Percentiles rank a stretch among this genome's conserved stretches.
These are phyloP conservation scores for Anguilla rostrata DNA, from an alignment of 2,113 vertebrate genomes.

Conservation along the genomic window DNA sequence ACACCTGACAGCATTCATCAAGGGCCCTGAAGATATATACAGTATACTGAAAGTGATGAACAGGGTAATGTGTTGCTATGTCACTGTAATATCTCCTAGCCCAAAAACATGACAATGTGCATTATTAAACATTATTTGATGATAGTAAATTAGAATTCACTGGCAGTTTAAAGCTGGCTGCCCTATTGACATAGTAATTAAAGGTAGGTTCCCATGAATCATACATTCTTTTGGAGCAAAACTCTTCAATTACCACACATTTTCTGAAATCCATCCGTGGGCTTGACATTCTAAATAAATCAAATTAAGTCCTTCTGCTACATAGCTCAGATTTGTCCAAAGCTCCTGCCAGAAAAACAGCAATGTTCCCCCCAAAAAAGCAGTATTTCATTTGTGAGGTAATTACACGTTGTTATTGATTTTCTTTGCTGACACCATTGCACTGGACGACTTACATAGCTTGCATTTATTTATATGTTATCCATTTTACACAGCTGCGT, in stretches of 20 bases:
- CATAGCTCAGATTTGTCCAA: neutral
- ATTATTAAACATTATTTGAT: neutral
- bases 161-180: neutral
- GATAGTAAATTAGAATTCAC: neutral
- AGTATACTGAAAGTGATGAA: neutral
- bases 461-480: neutral
- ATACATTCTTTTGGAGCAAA: slow-evolving; percentile 1
- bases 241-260: slow-evolving; percentile 4
- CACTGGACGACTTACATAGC: neutral
- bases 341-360: neutral
- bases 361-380: neutral
- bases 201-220: neutral
- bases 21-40: neutral
- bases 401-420: neutral
- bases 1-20: neutral
- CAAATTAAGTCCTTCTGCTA: neutral
- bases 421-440: neutral
- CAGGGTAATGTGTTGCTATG: neutral
- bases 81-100: neutral
- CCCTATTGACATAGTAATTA: neutral
- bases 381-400: neutral
- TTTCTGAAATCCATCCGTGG: neutral
- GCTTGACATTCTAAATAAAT: neutral
- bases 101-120: neutral
- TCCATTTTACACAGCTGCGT: neutral